These are phyloP conservation scores for Actinia equina DNA, from an alignment of 64 coral and sea anemone genomes.

Conservation along the genomic window DNA sequence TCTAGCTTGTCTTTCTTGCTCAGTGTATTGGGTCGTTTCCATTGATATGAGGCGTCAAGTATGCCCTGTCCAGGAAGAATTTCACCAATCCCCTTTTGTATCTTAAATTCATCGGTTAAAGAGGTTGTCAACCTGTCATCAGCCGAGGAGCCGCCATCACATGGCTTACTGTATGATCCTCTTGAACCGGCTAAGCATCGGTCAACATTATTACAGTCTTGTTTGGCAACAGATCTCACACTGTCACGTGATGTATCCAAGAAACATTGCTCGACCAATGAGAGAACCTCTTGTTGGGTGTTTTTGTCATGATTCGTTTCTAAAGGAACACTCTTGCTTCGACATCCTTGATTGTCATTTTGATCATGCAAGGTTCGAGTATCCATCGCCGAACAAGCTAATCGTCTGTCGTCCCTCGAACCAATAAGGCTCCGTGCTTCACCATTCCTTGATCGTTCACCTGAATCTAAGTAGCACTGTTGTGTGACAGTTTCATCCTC, in stretches of 20 bases:
- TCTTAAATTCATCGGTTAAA: neutral
- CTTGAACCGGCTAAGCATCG: neutral
- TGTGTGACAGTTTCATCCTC: neutral
- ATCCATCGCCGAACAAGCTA: neutral
- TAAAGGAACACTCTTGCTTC: neutral
- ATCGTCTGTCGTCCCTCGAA: neutral
- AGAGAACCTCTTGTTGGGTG: neutral
- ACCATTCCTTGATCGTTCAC: neutral
- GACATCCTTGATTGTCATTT: too few species aligned
- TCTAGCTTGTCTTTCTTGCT: slow-evolving; percentile 7
- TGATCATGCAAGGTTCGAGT: neutral
- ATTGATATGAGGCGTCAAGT: neutral
- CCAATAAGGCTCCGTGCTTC: slow-evolving; percentile 12
- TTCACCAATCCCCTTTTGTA: slow-evolving; percentile 48
- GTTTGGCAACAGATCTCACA: neutral
- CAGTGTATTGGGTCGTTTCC: neutral
- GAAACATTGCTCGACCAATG: neutral
- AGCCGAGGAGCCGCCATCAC: neutral
- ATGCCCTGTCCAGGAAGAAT: neutral
- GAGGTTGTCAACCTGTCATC: neutral
- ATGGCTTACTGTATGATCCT: neutral
- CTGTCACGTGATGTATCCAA: neutral
- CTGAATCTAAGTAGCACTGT: neutral
- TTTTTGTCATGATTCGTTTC: neutral
- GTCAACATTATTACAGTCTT: neutral